Percentiles rank a stretch among this genome's conserved stretches.
Conservation (phyloP, 2,113 vertebrate species). For the Scytalopus superciliaris region DNA sequence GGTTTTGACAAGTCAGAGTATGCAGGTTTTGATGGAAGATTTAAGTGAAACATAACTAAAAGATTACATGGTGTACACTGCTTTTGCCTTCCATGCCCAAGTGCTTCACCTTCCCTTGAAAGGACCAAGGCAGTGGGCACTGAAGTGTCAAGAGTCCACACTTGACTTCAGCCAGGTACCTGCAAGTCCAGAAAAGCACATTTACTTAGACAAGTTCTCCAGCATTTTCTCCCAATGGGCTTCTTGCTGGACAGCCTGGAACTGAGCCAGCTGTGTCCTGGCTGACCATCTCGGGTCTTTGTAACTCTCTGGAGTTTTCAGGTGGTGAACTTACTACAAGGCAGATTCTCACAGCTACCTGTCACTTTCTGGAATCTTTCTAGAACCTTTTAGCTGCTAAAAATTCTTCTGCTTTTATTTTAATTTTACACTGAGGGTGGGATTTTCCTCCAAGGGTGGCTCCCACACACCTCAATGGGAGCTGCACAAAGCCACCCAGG, state of each 20-base stretch:
- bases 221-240: not conserved
- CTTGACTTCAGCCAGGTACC: not conserved
- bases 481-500: not conserved
- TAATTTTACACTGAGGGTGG: not conserved
- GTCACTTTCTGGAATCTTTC: not conserved
- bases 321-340: not conserved
- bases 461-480: not conserved
- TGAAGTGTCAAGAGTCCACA: not conserved
- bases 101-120: not conserved
- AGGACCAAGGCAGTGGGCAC: not conserved
- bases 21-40: constrained; percentile 23
- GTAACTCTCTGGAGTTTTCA: not conserved
- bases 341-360: not conserved
- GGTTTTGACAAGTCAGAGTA: constrained; percentile 58
- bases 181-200: not conserved
- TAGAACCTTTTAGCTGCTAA: not conserved
- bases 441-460: not conserved
- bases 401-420: not conserved
- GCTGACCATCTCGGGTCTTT: not conserved
- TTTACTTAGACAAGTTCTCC: not conserved
- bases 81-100: not conserved
- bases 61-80: not conserved
- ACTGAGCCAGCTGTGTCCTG: not conserved
- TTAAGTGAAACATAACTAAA: constrained; percentile 12
- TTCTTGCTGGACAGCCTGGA: not conserved